Evolutionary conservation across 2,888 invertebrate species (phyloP).

Genomic region (Melanargia galathea): DNA sequence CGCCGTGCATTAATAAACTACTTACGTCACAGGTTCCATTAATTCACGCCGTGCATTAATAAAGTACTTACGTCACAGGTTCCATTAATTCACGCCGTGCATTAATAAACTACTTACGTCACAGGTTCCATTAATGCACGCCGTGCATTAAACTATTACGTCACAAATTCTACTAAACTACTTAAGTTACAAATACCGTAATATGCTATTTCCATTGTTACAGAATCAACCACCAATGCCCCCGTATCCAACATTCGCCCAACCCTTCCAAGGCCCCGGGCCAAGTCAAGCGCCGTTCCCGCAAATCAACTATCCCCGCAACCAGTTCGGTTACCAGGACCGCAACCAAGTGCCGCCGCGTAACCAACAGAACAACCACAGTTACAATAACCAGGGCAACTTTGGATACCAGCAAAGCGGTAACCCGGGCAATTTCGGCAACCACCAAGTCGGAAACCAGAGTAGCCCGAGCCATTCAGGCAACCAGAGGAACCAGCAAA

Average conservation of each 20-base stretch:
- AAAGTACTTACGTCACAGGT: too few species aligned
- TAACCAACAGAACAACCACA: slow-evolving; percentile 27
- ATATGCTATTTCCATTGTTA: slow-evolving; percentile 28
- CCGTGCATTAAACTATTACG: too few species aligned
- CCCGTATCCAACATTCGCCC: slow-evolving; percentile 58
- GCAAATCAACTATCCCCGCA: slow-evolving; percentile 53
- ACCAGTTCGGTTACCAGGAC: slow-evolving; percentile 40
- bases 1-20: too few species aligned
- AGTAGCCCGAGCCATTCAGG: slow-evolving; percentile 14
- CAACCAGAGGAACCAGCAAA: slow-evolving; percentile 21
- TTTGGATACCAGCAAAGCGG: slow-evolving; percentile 18
- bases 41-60: too few species aligned
- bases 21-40: too few species aligned
- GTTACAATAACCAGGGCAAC: slow-evolving; percentile 27
- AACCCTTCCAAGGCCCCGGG: slow-evolving; percentile 53
- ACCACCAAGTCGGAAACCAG: slow-evolving; percentile 19
- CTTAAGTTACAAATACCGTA: too few species aligned
- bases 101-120: too few species aligned
- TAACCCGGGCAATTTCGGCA: slow-evolving; percentile 22
- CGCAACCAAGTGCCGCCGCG: slow-evolving; percentile 27
- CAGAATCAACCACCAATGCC: slow-evolving; percentile 58
- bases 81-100: too few species aligned
- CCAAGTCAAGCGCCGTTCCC: slow-evolving; percentile 59
- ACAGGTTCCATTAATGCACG: too few species aligned
- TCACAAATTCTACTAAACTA: too few species aligned